Percentiles rank a stretch among this genome's conserved stretches.
Evolutionary conservation across 2,888 invertebrate species (phyloP).

Genomic region (Isotomurus palustris): DNA sequence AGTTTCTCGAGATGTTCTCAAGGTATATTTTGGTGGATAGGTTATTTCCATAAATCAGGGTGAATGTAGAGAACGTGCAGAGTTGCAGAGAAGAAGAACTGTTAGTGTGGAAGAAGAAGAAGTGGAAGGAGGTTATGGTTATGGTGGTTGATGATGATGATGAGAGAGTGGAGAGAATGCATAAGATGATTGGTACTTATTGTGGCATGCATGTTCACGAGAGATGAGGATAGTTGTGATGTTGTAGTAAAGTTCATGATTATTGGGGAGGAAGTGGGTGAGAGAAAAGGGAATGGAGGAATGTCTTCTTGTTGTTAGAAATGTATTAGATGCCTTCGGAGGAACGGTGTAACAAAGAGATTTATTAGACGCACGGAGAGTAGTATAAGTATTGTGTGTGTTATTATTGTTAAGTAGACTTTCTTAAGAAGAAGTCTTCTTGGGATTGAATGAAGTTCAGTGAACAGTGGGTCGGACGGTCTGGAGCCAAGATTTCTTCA

Average conservation of each 20-base stretch:
- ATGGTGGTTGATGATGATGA: no score
- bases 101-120: no score
- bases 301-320: conserved; percentile 2
- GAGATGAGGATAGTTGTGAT: neutral
- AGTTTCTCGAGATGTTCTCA: no score
- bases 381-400: neutral
- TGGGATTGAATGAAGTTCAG: conserved; percentile 10
- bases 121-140: no score
- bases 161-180: no score
- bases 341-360: conserved; percentile 14
- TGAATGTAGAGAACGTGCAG: neutral
- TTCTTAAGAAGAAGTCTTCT: neutral
- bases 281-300: conserved; percentile 10
- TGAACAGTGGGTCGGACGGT: conserved; percentile 6
- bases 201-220: neutral
- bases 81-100: no score
- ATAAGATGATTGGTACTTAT: no score
- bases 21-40: no score
- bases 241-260: neutral
- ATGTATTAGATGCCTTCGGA: conserved; percentile 21
- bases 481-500: conserved; percentile 15
- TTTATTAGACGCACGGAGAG: neutral
- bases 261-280: conserved; percentile 2
- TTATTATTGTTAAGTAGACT: no score
- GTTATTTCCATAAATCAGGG: neutral